A percentile compares a stretch with the other conserved stretches of the same genome.
phyloP scores from a whole-genome alignment of 1,140 invertebrate species.

The Dufourea novaeangliae region DNA sequence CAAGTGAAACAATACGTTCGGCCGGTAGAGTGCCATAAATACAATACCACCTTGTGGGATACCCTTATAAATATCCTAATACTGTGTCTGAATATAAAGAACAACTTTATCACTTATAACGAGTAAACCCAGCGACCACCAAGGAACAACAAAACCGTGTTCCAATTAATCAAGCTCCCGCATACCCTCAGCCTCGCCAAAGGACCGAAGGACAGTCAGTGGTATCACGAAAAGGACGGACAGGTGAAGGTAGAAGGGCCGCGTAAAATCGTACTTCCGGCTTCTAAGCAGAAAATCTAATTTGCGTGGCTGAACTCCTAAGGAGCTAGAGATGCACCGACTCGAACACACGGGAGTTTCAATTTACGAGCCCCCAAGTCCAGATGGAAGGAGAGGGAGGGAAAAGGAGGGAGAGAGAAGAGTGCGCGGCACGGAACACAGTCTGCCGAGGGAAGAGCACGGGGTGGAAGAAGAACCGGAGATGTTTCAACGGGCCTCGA shows the following conservation, averaged over 20 bases:
- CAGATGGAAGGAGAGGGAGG: neutral
- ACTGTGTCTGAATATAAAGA: too few species aligned
- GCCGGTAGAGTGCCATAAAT: too few species aligned
- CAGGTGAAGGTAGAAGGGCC: neutral
- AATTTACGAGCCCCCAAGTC: conserved; percentile 70
- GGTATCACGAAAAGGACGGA: neutral
- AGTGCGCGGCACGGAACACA: neutral
- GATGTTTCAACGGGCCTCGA: conserved; percentile 25
- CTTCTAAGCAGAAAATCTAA: conserved; percentile 79
- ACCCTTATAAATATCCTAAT: too few species aligned
- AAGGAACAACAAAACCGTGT: neutral
- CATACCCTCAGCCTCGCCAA: neutral
- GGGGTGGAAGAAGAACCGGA: neutral
- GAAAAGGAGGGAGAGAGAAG: conserved; percentile 1
- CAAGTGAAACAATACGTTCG: too few species aligned
- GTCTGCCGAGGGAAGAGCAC: neutral
- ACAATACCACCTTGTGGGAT: too few species aligned
- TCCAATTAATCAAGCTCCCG: neutral
- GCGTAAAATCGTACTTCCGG: conserved; percentile 62
- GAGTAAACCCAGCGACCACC: too few species aligned
- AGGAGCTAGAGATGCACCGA: conserved; percentile 75
- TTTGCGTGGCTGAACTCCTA: conserved; percentile 78
- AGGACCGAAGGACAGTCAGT: neutral
- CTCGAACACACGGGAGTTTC: conserved; percentile 73
- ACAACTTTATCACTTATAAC: too few species aligned